phyloP scores from a whole-genome alignment of 1,140 invertebrate species.

The Bradynema listronoti region DNA sequence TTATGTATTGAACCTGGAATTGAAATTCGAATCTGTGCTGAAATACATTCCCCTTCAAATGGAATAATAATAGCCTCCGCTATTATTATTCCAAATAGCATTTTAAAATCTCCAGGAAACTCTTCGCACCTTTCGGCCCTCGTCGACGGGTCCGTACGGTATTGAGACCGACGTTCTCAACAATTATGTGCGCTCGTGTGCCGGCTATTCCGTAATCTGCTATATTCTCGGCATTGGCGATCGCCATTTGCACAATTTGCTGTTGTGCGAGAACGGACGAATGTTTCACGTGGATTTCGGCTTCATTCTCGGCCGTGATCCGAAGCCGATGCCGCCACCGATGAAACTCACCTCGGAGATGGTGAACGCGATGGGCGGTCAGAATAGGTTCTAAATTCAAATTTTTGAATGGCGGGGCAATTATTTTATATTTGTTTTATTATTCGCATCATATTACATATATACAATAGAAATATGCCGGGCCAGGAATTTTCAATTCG shows the following conservation, averaged over 20 bases:
- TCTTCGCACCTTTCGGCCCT: conserved; percentile 80
- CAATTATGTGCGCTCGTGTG: conserved; percentile 74
- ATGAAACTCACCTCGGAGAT: conserved; percentile 98
- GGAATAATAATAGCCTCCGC: no score
- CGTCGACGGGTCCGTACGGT: conserved; percentile 77
- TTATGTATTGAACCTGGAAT: no score
- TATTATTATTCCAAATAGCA: no score
- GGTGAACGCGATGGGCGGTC: conserved; percentile 97
- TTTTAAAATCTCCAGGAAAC: conserved; percentile 58
- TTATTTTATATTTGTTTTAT: no score
- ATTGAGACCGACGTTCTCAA: conserved; percentile 90
- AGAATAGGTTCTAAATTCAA: conserved; percentile 62
- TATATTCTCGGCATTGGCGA: conserved; percentile 95
- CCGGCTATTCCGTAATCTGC: conserved; percentile 96
- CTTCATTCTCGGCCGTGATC: conserved; percentile 93
- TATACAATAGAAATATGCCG: no score
- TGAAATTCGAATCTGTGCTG: no score
- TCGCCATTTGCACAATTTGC: conserved; percentile 90
- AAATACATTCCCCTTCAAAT: no score
- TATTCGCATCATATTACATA: no score
- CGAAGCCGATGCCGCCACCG: conserved; percentile 91
- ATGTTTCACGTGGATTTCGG: conserved; percentile 99
- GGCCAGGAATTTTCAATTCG: no score
- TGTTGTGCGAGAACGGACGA: conserved; percentile 67
- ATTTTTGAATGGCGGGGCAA: no score